Percentiles rank a stretch among this genome's conserved stretches.
These are phyloP conservation scores for Epinotia bilunana DNA, from an alignment of 2,888 invertebrate species.

Conservation along the genomic window DNA sequence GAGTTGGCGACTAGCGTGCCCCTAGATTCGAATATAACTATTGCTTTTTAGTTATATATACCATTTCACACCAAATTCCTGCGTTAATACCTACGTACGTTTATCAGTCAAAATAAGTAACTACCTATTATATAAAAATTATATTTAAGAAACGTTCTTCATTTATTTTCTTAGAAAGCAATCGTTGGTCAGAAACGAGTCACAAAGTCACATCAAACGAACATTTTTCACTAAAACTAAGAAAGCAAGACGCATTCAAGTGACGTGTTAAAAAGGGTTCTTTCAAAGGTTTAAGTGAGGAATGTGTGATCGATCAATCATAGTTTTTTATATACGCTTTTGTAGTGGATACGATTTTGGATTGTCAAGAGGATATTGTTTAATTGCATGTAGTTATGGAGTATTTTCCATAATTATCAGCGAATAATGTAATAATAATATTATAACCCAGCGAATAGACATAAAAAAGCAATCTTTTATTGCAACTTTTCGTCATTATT, in stretches of 20 bases:
- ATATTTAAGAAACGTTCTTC: background rate
- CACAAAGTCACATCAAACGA: constrained; percentile 2
- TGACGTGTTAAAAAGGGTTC: constrained; percentile 27
- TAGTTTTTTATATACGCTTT: background rate
- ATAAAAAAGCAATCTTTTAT: too few species aligned
- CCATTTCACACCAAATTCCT: too few species aligned
- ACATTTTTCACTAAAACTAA: constrained; percentile 27
- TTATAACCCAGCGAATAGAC: too few species aligned
- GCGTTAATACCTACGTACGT: too few species aligned
- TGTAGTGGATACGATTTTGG: background rate
- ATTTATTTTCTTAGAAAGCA: background rate
- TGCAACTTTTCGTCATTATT: too few species aligned
- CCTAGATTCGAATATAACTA: too few species aligned
- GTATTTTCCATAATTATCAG: background rate
- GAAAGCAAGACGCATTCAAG: constrained; percentile 25
- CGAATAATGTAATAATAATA: too few species aligned
- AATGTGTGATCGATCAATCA: constrained; percentile 29
- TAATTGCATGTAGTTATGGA: background rate
- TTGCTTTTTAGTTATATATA: too few species aligned
- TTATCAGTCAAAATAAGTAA: too few species aligned
- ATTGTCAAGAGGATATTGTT: background rate
- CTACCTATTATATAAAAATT: too few species aligned
- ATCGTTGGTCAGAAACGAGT: background rate
- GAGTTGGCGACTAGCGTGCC: too few species aligned
- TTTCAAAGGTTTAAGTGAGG: constrained; percentile 17